phyloP scores from a whole-genome alignment of 2,797 vertebrate species.

The Gymnothorax javanicus region DNA sequence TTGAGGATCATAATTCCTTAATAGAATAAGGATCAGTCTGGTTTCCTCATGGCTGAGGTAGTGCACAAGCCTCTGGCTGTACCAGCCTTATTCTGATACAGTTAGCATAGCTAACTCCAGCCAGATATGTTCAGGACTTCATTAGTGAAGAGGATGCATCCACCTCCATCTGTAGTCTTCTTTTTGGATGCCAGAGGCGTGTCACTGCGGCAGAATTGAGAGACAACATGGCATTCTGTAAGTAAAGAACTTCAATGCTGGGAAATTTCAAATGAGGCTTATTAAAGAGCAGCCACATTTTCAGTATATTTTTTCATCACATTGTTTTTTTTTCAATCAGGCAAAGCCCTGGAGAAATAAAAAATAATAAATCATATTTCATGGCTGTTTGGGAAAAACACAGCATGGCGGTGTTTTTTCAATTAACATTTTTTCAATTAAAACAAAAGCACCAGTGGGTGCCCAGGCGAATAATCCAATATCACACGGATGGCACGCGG shows the following conservation, averaged over 20 bases:
- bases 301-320: too few relatives aligned
- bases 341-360: conserved; percentile 15
- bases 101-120: not conserved
- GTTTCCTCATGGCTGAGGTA: not conserved
- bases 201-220: not conserved
- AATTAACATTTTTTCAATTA: too few relatives aligned
- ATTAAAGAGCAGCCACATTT: too few relatives aligned
- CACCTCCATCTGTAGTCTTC: not conserved
- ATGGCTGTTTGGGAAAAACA: not conserved
- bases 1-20: not conserved
- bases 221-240: not conserved
- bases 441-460: not conserved
- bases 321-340: not conserved
- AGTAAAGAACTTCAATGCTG: not conserved
- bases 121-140: not conserved
- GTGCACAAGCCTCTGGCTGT: not conserved
- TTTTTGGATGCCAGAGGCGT: not conserved
- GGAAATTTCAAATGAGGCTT: not conserved
- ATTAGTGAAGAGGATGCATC: not conserved
- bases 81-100: not conserved
- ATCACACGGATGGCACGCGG: not conserved
- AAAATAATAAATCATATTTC: conserved; percentile 15
- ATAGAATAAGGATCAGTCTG: not conserved
- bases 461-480: not conserved
- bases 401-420: not conserved